A percentile compares a stretch with the other conserved stretches of the same genome.
Conservation (phyloP, 2,113 vertebrate genomes). For the Anolis carolinensis region DNA sequence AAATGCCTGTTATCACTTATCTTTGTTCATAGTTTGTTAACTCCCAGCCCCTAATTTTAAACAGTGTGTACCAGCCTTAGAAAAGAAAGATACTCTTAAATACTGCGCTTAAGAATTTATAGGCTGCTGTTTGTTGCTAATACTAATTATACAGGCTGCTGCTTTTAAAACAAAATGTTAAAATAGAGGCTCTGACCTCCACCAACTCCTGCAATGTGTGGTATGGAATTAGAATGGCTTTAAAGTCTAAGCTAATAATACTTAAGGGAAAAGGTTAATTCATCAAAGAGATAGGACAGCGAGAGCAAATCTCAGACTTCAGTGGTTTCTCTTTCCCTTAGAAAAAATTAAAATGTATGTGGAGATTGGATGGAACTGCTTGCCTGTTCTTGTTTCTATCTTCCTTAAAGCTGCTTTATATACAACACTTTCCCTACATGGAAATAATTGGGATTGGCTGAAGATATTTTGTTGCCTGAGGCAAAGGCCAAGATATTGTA, state of each 20-base stretch:
- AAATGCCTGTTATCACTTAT: not conserved
- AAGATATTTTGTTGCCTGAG: too few relatives aligned
- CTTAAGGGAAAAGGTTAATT: conserved; percentile 54
- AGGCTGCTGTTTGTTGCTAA: conserved; percentile 45
- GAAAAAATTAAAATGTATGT: conserved; percentile 53
- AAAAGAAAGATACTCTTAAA: not conserved
- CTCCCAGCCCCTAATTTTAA: not conserved
- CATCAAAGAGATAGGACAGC: conserved; percentile 54
- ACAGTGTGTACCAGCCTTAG: not conserved
- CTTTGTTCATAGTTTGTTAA: conserved; percentile 7
- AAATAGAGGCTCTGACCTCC: conserved; percentile 58
- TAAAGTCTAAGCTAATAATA: conserved; percentile 40
- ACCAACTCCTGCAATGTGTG: conserved; percentile 27
- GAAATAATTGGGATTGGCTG: too few relatives aligned
- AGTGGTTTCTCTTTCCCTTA: not conserved
- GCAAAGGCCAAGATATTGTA: too few relatives aligned
- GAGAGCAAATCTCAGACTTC: conserved; percentile 48
- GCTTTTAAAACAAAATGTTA: conserved; percentile 57
- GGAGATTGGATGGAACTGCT: not conserved
- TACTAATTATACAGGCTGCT: conserved; percentile 53
- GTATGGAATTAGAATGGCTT: conserved; percentile 45
- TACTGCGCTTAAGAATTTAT: not conserved
- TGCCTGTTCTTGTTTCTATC: not conserved
- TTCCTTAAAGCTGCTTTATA: not conserved
- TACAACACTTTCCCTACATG: not conserved